Evolutionary conservation across 2,888 invertebrate genomes (phyloP), one percentile per base, ranked within the genome.

Genomic region (Dermolepida albohirtum): DNA sequence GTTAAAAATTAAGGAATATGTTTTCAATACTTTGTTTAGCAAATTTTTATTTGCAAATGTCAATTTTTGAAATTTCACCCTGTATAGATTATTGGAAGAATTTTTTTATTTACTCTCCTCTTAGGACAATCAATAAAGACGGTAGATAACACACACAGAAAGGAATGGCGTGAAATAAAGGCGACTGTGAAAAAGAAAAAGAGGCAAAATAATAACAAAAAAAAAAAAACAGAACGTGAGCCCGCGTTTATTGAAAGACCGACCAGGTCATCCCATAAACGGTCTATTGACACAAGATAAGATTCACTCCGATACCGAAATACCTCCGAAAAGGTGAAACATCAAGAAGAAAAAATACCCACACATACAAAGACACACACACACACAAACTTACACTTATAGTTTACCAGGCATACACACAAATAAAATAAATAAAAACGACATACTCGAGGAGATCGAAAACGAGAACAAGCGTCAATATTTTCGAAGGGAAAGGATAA

Each of bases 231-330:
- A 34, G 47, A 62, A 62, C 49, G 47, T 62, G 47, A 62, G 59
- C 11, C 59, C 59, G 59, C 59, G 59, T 62, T 62, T 62, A 62
- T 62, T 62, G 59, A 47, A 62, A 62, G 43, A 62, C 59, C 59
- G 59, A 47, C 59, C 59, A 62, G 59, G 59, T 62, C 59, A 62
- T 47, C 59, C 59, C 59, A 62, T 62, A 62, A 62, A 62, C 59
- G 59, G 59, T 62, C 59, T 62, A 62, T 62, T 62, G 59, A 62
- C 59, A 62, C 59, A 62, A 62, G 59, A 62, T 62, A 62, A 62
- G 59, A 62, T 62, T 62, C 59, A 47, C 39, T 62, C 59, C 49
- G 59, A 62, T 62, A 62, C 59, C 39, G 34, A 62, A 62, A 62
- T 62, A 62, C 59, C 59, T 62, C 47, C 59, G 59, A 62, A 49